Evolutionary conservation across 1,140 invertebrate genomes (phyloP).

Genomic region (Atta texana): DNA sequence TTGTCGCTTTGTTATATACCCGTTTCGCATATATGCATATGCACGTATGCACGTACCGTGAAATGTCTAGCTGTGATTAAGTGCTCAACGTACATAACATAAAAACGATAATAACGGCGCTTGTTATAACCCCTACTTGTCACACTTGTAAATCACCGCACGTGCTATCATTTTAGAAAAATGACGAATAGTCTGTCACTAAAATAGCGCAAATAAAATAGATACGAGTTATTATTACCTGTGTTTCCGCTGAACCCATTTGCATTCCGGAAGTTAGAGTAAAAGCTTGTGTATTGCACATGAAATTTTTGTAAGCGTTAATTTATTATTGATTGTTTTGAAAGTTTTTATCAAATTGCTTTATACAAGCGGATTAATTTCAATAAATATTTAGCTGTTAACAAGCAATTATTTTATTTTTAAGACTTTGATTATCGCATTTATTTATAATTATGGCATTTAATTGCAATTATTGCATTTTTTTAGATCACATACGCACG

Average conservation of each 20-base stretch:
- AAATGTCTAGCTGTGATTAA: conserved; percentile 49
- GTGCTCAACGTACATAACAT: conserved; percentile 8
- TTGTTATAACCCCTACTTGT: conserved; percentile 37
- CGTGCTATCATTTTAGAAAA: conserved; percentile 24
- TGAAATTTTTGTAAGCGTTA: background rate
- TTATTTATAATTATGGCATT: background rate
- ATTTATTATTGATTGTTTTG: background rate
- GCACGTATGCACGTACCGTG: conserved; percentile 26
- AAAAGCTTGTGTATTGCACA: too few species aligned
- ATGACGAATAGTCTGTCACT: conserved; percentile 47
- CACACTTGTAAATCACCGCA: conserved; percentile 40
- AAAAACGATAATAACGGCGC: conserved; percentile 25
- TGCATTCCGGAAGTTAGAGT: background rate
- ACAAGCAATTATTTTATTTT: background rate
- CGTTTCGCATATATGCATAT: conserved; percentile 9
- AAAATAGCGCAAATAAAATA: background rate
- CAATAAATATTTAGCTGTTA: background rate
- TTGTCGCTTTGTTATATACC: conserved; percentile 62
- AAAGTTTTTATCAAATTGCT: background rate
- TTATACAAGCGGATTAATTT: background rate
- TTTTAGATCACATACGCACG: background rate
- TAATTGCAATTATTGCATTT: background rate
- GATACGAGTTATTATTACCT: background rate
- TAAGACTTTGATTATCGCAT: background rate
- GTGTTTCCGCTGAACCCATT: background rate